Evolutionary conservation across 2,113 vertebrate genomes (phyloP), one percentile per base, ranked within the genome.

Genomic region (Tricholaema leucomelas): DNA sequence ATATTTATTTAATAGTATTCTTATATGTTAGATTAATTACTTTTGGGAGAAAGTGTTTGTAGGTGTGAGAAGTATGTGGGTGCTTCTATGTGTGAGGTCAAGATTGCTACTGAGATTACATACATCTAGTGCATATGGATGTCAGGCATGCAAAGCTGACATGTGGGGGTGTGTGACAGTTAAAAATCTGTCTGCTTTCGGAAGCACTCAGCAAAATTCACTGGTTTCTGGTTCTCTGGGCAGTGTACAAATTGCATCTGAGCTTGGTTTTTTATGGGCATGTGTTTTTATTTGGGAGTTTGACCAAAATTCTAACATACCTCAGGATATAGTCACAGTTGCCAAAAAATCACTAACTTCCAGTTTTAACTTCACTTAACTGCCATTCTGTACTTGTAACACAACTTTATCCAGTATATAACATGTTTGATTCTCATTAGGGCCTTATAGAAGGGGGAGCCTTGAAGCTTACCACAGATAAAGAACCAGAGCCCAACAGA

Each of bases 21-120:
- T 79, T 88, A 10, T 10, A 30, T 61, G 56, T 87, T 86, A 81
- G 54, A 64, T 89, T 46, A 88, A 87, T 89, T 91, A 80, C 50
- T 90, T 95, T 81, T 52, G 60, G 87, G 88, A 92, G 84, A 95
- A 93, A 91, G 84, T 93, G 59, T 91, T 88, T 91, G 94, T 96
- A 71, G 93, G 92, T 90, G 94, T 96, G 93, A 96, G 93, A 95
- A 96, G 86, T 84, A 93, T 90, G 95, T 95, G 94, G 92, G 94
- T 92, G 93, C 81, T 87, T 93, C 86, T 90, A 74, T 85, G 74
- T 88, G 84, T 95, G 92, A 92, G 87, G 92, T 89, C 88, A 93
- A 73, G 94, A 90, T 95, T 81, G 77, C 71, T 95, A 86, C 86
- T 66, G 86, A 95, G 94, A 95, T 96, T 93, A 88, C 81, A 74